A percentile compares a stretch with the other conserved stretches of the same genome.
Conservation (phyloP, 2,888 invertebrate genomes). For the Lasioglossum marginatum region DNA sequence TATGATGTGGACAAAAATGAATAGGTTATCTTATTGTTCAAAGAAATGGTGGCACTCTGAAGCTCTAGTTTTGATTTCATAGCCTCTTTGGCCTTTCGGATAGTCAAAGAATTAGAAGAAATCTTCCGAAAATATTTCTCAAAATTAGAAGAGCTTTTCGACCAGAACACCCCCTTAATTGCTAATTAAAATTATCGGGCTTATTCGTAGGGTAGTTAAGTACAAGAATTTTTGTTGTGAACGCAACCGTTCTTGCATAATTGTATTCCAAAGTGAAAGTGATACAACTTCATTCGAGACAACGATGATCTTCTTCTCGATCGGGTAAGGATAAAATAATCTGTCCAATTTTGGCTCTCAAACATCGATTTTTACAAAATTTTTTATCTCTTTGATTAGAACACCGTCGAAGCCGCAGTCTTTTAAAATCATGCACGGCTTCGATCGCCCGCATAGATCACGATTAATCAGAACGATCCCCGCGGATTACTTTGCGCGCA, state of each 20-base stretch:
- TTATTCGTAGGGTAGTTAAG: background rate
- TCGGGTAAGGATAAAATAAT: background rate
- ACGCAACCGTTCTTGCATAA: conserved; percentile 1
- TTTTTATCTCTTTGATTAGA: background rate
- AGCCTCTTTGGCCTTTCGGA: background rate
- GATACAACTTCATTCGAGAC: background rate
- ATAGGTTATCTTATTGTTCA: background rate
- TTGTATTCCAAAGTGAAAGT: conserved; percentile 6
- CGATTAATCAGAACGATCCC: conserved; percentile 32
- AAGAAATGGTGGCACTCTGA: background rate
- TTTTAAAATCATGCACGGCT: background rate
- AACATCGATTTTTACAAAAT: background rate
- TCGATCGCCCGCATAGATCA: background rate
- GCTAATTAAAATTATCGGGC: background rate
- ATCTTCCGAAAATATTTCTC: background rate
- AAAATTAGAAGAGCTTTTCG: background rate
- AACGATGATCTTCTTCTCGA: background rate
- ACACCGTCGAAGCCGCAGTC: background rate
- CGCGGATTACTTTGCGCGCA: conserved; percentile 47
- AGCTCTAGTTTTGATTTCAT: background rate
- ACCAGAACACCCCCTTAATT: conserved; percentile 1
- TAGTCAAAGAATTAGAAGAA: background rate
- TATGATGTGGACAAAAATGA: background rate
- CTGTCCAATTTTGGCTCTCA: background rate
- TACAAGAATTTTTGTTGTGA: background rate